Evolutionary conservation across 2,888 invertebrate species (phyloP).

Genomic region (Amiota communis): DNA sequence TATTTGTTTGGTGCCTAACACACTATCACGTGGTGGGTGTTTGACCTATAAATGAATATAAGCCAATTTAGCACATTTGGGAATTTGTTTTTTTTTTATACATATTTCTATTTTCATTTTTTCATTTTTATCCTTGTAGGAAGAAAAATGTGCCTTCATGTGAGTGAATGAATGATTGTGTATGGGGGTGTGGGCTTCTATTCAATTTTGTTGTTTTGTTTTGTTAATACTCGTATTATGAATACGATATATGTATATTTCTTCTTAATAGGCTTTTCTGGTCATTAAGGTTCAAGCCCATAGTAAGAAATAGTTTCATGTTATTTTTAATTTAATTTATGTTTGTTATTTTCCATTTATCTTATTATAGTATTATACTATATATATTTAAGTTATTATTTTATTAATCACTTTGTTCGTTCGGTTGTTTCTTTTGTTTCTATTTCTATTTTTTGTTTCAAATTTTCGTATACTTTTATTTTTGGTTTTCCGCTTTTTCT

Average conservation of each 20-base stretch:
- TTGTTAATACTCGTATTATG: neutral
- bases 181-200: neutral
- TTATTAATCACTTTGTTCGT: neutral
- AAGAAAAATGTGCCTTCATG: neutral
- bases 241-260: neutral
- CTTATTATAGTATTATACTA: neutral
- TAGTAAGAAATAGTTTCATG: conserved; percentile 11
- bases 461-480: conserved; percentile 29
- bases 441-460: no score
- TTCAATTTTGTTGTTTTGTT: neutral
- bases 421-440: no score
- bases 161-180: neutral
- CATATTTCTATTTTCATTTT: neutral
- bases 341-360: neutral
- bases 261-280: conserved; percentile 18
- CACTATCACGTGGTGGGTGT: conserved; percentile 49
- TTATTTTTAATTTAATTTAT: conserved; percentile 20
- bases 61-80: conserved; percentile 45
- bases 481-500: conserved; percentile 52
- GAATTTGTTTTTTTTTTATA: neutral
- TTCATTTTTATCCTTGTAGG: neutral
- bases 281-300: conserved; percentile 22
- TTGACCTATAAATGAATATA: conserved; percentile 67
- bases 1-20: conserved; percentile 30
- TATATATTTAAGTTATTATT: neutral